These are phyloP conservation scores for Aselliscus stoliczkanus DNA, from an alignment of 2,797 vertebrate species.

Conservation along the genomic window DNA sequence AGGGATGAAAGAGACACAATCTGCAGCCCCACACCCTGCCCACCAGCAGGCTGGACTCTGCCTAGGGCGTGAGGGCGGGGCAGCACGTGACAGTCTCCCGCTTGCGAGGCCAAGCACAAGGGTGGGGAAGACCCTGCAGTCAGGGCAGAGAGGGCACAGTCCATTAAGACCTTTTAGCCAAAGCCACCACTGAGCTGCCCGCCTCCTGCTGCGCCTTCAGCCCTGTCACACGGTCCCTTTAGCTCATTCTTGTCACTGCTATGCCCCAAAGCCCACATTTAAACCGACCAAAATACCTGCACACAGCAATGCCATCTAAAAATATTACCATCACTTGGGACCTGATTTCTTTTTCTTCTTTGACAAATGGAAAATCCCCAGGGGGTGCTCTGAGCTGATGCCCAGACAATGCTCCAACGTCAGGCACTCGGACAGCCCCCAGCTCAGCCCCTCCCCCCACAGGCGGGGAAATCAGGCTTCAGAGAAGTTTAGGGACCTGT, in stretches of 20 bases:
- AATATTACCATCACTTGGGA: slow-evolving; percentile 72
- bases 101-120: slow-evolving; percentile 61
- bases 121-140: slow-evolving; percentile 74
- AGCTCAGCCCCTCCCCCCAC: neutral
- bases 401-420: neutral
- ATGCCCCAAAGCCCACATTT: slow-evolving; percentile 57
- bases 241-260: slow-evolving; percentile 24
- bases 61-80: neutral
- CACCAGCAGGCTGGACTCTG: neutral
- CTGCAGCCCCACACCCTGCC: accelerated
- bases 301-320: slow-evolving; percentile 72
- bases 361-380: slow-evolving; percentile 72
- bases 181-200: slow-evolving; percentile 55
- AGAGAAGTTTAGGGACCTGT: neutral
- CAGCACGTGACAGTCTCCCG: slow-evolving; percentile 2
- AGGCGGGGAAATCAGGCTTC: neutral
- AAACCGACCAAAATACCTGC: slow-evolving; percentile 59
- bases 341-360: slow-evolving; percentile 75
- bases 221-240: slow-evolving; percentile 47
- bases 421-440: no score
- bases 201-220: slow-evolving; percentile 59
- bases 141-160: slow-evolving; percentile 67
- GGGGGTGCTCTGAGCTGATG: slow-evolving; percentile 52
- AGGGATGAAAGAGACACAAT: accelerated
- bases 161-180: slow-evolving; percentile 79